phyloP scores from a whole-genome alignment of 2,797 vertebrate genomes.

The Acanthiza pusilla region DNA sequence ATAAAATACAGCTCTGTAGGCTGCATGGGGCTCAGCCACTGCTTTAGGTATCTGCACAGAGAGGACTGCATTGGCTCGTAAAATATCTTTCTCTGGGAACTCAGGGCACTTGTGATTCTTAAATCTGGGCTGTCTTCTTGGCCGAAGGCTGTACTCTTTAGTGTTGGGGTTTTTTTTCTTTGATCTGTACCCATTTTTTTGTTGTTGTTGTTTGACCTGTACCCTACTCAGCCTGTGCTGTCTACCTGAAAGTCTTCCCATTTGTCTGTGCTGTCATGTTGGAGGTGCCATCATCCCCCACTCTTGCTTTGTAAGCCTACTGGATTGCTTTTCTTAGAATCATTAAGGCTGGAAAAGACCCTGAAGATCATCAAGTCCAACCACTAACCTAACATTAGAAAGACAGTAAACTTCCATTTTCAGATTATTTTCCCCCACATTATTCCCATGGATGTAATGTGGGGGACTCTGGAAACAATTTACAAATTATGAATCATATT shows the following conservation, averaged over 20 bases:
- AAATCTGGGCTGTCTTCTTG: background rate
- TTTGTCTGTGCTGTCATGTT: background rate
- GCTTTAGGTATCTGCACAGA: background rate
- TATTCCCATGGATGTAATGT: background rate
- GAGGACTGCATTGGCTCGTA: background rate
- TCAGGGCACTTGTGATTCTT: background rate
- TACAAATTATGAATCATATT: background rate
- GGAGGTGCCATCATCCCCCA: background rate
- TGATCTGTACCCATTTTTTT: background rate
- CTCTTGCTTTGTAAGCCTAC: background rate
- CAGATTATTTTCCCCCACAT: background rate
- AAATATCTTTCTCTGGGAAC: background rate
- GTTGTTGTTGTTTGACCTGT: background rate
- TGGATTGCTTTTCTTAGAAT: background rate
- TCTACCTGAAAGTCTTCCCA: background rate
- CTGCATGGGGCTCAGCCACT: background rate
- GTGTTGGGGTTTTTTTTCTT: fast-evolving
- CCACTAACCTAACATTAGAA: background rate
- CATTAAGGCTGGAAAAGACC: background rate
- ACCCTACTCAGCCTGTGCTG: background rate
- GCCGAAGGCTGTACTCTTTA: background rate
- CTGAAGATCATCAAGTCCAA: background rate
- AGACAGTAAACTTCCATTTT: background rate
- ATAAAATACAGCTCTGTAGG: fast-evolving
- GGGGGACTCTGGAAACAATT: background rate